These are phyloP conservation scores for Furnarius figulus DNA, from an alignment of 2,113 vertebrate species.

Conservation along the genomic window DNA sequence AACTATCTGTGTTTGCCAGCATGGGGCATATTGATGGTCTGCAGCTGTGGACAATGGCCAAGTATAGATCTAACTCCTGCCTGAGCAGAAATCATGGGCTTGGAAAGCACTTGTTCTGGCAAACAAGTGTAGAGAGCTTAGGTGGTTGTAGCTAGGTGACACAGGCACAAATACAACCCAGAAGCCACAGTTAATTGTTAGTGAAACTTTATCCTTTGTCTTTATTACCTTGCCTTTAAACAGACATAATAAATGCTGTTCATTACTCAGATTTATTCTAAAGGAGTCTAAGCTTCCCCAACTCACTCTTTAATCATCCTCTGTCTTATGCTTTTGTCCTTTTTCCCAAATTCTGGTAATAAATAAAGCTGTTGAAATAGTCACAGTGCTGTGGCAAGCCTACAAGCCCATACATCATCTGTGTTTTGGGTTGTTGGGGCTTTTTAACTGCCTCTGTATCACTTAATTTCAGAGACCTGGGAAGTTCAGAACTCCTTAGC, in stretches of 20 bases:
- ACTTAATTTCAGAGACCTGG: neutral
- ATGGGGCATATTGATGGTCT: neutral
- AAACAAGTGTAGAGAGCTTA: neutral
- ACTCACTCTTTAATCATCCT: constrained; percentile 29
- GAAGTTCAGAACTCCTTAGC: neutral
- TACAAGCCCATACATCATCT: neutral
- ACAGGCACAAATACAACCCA: neutral
- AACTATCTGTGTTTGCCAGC: neutral
- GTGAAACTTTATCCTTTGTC: constrained; percentile 16
- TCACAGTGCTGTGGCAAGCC: neutral
- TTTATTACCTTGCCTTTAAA: constrained; percentile 14
- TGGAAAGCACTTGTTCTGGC: neutral
- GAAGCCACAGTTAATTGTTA: neutral
- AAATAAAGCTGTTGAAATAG: constrained; percentile 5
- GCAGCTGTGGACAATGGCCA: neutral
- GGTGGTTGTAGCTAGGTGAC: neutral
- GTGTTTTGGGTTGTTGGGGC: neutral
- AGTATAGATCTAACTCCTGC: neutral
- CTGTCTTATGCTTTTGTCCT: neutral
- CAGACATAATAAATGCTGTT: neutral
- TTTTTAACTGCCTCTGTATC: neutral
- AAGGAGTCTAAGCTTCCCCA: neutral
- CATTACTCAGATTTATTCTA: constrained; percentile 26
- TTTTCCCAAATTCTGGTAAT: neutral
- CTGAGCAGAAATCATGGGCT: neutral